Evolutionary conservation across 2,888 invertebrate genomes (phyloP), one percentile per base, ranked within the genome.

Genomic region (Celastrina argiolus): DNA sequence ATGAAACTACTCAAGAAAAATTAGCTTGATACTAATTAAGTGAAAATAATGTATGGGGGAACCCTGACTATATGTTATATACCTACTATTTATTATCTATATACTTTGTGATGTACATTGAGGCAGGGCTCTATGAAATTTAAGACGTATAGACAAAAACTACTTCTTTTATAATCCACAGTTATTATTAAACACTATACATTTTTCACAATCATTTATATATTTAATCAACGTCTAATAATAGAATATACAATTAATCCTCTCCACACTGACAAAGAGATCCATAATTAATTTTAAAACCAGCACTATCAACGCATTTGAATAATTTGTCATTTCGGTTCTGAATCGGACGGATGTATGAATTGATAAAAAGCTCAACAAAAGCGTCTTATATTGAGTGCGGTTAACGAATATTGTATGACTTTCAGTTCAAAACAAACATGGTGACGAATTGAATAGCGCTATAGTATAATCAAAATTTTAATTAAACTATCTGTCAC

Each of bases 311-410:
- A 76, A 75, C 75, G 75, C 76, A 75, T 78, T 75, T 73, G 75
- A 73, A 75, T 71, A 74, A 79, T 83, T 78, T 81, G 80, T 82
- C 82, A 80, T 76, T 76, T 69, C 69, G 67, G 73, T 59, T 66
- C 71, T 66, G 66, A 69, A 67, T 69, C 74, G 70, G 65, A 69
- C 73, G 81, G 83, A 82, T 76, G 73, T 72, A 83, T 84, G 78
- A 75, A 84, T 84, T 83, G 84, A 84, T 82, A 78, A 78, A 80
- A 81, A 80, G 74, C 67, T 74, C 73, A 73, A 74, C 72, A 73
- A 72, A 71, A 72, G 76, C 75, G 75, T 74, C 75, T 26, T 64
- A 56, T 71, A 73, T 73, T 73, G 73, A 74, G 77, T 77, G 74
- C 73, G 74, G 73, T 75, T 79, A 76, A 83, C 79, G 80, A 78